Conservation (phyloP, 2,888 invertebrate species). For the Scaptomyza parva region DNA sequence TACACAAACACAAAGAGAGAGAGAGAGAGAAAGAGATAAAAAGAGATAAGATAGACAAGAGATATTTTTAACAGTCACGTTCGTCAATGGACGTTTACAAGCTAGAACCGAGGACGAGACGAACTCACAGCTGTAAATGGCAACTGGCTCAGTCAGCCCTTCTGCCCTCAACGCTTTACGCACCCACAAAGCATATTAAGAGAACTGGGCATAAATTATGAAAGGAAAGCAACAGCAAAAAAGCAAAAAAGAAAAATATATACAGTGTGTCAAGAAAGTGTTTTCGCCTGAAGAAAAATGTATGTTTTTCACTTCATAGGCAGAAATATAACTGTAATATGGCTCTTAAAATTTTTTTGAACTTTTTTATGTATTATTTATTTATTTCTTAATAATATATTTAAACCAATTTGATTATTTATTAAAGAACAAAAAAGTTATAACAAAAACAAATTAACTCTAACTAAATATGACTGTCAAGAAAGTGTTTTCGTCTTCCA, state of each 20-base stretch:
- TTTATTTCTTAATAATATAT: too few relatives aligned
- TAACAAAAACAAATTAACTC: too few relatives aligned
- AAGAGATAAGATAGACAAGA: too few relatives aligned
- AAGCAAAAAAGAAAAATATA: not conserved
- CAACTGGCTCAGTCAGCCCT: constrained; percentile 26
- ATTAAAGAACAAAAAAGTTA: too few relatives aligned
- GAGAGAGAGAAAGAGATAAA: constrained; percentile 11
- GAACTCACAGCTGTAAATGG: constrained; percentile 11
- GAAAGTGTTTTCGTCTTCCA: too few relatives aligned
- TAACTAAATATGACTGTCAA: too few relatives aligned
- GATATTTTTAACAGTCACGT: constrained; percentile 62
- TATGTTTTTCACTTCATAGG: too few relatives aligned
- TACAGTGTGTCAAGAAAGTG: not conserved
- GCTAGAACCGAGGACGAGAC: constrained; percentile 5
- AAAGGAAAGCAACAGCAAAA: constrained; percentile 41
- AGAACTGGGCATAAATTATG: constrained; percentile 72
- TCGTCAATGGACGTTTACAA: constrained; percentile 36
- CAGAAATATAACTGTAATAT: too few relatives aligned
- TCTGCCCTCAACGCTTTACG: not conserved
- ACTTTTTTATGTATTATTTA: too few relatives aligned
- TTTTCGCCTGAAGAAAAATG: too few relatives aligned
- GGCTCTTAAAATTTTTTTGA: too few relatives aligned
- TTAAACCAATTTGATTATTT: too few relatives aligned
- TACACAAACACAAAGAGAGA: constrained; percentile 6
- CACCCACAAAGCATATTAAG: constrained; percentile 54